Evolutionary conservation across 2,113 vertebrate species (phyloP).

Genomic region (Theropithecus gelada): DNA sequence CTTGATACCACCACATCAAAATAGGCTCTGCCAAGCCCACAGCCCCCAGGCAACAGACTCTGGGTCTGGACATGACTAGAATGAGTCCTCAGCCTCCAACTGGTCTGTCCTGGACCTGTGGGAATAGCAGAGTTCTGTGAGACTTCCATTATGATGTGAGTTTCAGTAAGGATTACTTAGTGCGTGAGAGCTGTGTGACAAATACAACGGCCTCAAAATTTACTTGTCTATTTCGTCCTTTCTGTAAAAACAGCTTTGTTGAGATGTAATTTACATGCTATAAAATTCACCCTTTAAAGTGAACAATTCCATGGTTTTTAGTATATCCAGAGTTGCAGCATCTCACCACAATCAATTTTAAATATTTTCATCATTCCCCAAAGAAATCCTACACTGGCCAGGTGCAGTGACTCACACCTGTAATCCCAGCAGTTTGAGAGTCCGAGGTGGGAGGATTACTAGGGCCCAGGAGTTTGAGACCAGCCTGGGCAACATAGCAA

Average conservation of each 20-base stretch:
- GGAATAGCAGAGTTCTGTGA: accelerated
- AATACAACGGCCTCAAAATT: neutral
- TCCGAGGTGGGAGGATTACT: no score
- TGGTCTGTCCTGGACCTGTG: no score
- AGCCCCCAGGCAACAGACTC: neutral
- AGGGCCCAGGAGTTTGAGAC: no score
- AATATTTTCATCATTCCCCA: no score
- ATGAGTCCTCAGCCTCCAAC: neutral
- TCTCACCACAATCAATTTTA: no score
- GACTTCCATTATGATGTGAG: neutral
- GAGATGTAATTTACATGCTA: neutral
- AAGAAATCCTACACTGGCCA: no score
- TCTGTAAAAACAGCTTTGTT: neutral
- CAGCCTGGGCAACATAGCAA: no score
- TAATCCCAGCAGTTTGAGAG: no score
- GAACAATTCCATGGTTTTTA: neutral
- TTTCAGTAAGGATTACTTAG: neutral
- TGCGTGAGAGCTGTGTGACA: neutral
- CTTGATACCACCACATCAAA: accelerated
- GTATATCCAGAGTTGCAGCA: neutral
- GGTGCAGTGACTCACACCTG: no score
- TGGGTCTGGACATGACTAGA: neutral
- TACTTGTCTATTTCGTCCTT: neutral
- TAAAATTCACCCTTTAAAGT: neutral
- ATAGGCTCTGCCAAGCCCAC: neutral